Conservation (phyloP, 2,797 vertebrate species). For the Enteromius trimaculatus region DNA sequence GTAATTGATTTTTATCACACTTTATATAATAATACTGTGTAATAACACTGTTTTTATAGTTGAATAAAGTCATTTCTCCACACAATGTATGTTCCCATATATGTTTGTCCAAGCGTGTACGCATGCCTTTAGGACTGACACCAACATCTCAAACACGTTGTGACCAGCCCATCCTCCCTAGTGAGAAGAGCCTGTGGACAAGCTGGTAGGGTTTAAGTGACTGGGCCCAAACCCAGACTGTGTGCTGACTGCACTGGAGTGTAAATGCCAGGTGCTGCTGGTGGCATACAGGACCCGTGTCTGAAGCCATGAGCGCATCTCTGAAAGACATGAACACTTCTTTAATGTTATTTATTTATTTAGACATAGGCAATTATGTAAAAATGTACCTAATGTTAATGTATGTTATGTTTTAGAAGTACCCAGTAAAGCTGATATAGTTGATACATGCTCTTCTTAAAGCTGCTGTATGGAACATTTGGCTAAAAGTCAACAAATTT, state of each 20-base stretch:
- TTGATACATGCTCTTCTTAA: background rate
- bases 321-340: conserved; percentile 20
- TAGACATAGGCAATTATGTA: background rate
- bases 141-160: conserved; percentile 29
- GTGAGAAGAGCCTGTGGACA: conserved; percentile 44
- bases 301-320: conserved; percentile 25
- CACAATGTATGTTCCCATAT: conserved; percentile 13
- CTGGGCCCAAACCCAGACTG: conserved; percentile 35
- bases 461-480: background rate
- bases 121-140: conserved; percentile 20
- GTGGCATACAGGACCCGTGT: conserved; percentile 68
- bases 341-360: background rate
- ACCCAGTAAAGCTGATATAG: too few species aligned
- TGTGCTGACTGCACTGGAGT: conserved; percentile 74
- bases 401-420: conserved; percentile 2
- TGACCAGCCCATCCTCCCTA: conserved; percentile 39
- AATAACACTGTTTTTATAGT: background rate
- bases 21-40: background rate
- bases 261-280: conserved; percentile 85
- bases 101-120: conserved; percentile 29
- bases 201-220: conserved; percentile 48
- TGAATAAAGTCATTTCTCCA: conserved; percentile 1
- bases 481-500: background rate
- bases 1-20: background rate
- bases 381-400: background rate